phyloP scores from a whole-genome alignment of 2,113 vertebrate species.

The Bostrychus sinensis region DNA sequence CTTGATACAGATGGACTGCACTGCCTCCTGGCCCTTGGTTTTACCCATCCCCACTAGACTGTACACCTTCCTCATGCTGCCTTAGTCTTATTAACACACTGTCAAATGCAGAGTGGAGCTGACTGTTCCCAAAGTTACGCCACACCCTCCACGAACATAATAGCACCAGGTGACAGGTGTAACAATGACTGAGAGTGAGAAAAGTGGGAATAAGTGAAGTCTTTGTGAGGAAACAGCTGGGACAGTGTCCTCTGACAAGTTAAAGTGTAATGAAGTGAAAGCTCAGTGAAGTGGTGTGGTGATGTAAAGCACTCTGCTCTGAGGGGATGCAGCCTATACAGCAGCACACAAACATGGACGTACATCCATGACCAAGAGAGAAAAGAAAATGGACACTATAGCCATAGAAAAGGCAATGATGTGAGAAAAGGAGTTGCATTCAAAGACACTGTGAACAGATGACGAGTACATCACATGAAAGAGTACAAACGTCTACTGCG shows the following conservation, averaged over 20 bases:
- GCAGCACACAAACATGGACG: background rate
- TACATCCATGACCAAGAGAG: slow-evolving; percentile 2
- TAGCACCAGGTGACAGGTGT: slow-evolving; percentile 45
- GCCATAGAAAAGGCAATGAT: background rate
- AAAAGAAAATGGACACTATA: background rate
- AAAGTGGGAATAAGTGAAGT: slow-evolving; percentile 25
- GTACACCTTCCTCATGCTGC: slow-evolving; percentile 75
- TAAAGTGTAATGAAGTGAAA: background rate
- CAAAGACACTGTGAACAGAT: slow-evolving; percentile 14
- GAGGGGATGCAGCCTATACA: slow-evolving; percentile 8
- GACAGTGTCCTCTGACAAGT: slow-evolving; percentile 26
- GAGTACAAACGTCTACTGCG: background rate
- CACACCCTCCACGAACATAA: slow-evolving; percentile 30
- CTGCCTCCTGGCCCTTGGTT: slow-evolving; percentile 64
- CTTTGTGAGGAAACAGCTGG: slow-evolving; percentile 52
- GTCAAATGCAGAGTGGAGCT: slow-evolving; percentile 1
- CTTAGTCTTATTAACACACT: slow-evolving; percentile 21
- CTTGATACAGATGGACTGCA: slow-evolving; percentile 72
- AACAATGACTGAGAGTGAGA: slow-evolving; percentile 12
- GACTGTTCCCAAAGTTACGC: slow-evolving; percentile 22
- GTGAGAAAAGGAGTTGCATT: slow-evolving; percentile 13
- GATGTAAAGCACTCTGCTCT: slow-evolving; percentile 23
- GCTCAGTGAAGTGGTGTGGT: background rate
- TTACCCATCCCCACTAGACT: slow-evolving; percentile 63
- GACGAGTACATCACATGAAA: background rate